These are phyloP conservation scores for Phyllopteryx taeniolatus DNA, from an alignment of 2,113 vertebrate genomes.

Conservation along the genomic window DNA sequence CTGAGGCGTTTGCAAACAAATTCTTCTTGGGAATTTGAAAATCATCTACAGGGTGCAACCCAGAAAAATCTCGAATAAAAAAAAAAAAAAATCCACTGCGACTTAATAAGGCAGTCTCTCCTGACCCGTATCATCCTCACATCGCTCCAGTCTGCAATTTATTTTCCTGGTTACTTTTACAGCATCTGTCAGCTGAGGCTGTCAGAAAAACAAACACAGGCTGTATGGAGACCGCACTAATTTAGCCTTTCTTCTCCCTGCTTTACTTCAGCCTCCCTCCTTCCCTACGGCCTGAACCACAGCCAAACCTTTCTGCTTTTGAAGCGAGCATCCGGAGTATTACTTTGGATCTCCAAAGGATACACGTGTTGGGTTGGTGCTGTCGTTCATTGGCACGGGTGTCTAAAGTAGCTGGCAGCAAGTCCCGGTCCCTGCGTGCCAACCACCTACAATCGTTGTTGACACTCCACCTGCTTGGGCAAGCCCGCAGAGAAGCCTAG, in stretches of 20 bases:
- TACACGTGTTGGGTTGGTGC: neutral
- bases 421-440: constrained; percentile 15
- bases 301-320: constrained; percentile 21
- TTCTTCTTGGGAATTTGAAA: constrained; percentile 48
- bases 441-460: constrained; percentile 14
- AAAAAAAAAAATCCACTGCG: neutral
- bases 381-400: constrained; percentile 14
- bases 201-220: constrained; percentile 67
- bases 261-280: constrained; percentile 8
- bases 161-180: constrained; percentile 32
- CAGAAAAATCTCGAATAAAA: constrained; percentile 31
- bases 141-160: constrained; percentile 41
- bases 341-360: constrained; percentile 26
- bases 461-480: constrained; percentile 25
- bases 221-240: constrained; percentile 57
- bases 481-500: neutral
- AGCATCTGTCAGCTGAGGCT: constrained; percentile 53
- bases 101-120: constrained; percentile 23
- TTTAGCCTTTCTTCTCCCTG: constrained; percentile 36
- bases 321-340: neutral
- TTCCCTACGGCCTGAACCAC: constrained; percentile 6
- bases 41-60: constrained; percentile 54
- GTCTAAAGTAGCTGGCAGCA: constrained; percentile 15
- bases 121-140: neutral
- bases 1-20: constrained; percentile 24